Evolutionary conservation across 2,113 vertebrate species (phyloP), one percentile per base, ranked within the genome.

Genomic region (Ramphastos sulfuratus): DNA sequence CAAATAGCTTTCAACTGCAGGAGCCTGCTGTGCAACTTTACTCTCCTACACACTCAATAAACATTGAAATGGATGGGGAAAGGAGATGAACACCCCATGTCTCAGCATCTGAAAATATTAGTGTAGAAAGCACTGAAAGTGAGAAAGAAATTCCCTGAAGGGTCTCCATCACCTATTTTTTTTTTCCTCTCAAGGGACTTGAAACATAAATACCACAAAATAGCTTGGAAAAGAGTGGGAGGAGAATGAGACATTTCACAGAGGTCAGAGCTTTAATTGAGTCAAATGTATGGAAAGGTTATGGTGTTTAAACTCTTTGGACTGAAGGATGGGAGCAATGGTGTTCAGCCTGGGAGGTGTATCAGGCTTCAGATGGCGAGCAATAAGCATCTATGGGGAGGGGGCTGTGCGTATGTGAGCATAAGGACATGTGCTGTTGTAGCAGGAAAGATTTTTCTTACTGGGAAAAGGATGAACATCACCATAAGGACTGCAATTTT

Each of bases 371-470:
- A 81, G 46, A 25, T 14, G 37, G 46, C 60, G 64, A 31, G 37
- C 48, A 37, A 3, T 4, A 10, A 48, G n/a, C 50, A 48, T 0
- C 0, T 6, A 25, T 0, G 2, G 35, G 18, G 16, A 64, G 70
- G 27, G 52, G 31, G 16, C 12, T 35, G 17, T 58, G 37, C 11
- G 1, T 12, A 12, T 17, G 1, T 15, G 31, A 71, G 48, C 19
- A 4, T 20, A 24, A 54, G 8, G 33, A 16, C 11, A 13, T 25
- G 31, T 7, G 31, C 2, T n/a, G 31, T 9, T 59, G n/a, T 19
- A 69, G 44, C 18, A 80, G 55, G 23, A 59, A 70, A 30, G 46
- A 2, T 63, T 66, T 39, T 66, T 42, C 50, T 83, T 63, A 4
- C 10, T 12, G 54, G 6, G 25, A 27, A 64, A 56, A 86, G 5